Conservation (phyloP, 2,797 vertebrate genomes). For the Oreochromis grahami region DNA sequence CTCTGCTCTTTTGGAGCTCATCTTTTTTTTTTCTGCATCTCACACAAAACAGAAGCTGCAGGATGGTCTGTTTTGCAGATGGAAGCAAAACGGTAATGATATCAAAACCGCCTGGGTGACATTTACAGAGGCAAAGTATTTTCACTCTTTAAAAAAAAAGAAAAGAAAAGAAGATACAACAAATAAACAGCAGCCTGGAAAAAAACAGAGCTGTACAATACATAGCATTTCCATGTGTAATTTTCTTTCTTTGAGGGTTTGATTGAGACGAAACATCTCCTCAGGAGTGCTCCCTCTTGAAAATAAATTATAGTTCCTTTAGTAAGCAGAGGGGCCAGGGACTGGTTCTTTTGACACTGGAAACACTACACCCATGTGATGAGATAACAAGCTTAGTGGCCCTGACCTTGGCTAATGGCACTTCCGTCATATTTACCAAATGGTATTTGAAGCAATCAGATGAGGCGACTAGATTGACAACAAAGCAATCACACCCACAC, state of each 20-base stretch:
- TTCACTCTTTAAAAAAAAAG: constrained; percentile 6
- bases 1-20: constrained; percentile 13
- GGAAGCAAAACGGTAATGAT: constrained; percentile 67
- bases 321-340: constrained; percentile 63
- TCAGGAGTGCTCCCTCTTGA: constrained; percentile 21
- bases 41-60: constrained; percentile 50
- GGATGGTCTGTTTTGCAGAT: constrained; percentile 64
- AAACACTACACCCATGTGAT: constrained; percentile 51
- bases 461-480: constrained; percentile 68
- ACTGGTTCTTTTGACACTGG: constrained; percentile 34
- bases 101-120: constrained; percentile 64
- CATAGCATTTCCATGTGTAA: background rate
- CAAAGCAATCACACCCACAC: constrained; percentile 53
- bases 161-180: constrained; percentile 1
- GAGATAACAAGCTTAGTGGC: constrained; percentile 64
- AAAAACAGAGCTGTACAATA: background rate
- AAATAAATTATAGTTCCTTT: constrained; percentile 58
- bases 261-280: constrained; percentile 40
- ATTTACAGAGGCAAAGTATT: constrained; percentile 51
- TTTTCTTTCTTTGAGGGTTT: background rate
- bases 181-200: constrained; percentile 30
- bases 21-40: constrained; percentile 33
- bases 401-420: constrained; percentile 73
- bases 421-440: constrained; percentile 76
- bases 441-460: constrained; percentile 51